Evolutionary conservation across 2,797 vertebrate species (phyloP), one percentile per base, ranked within the genome.

Genomic region (Tapera naevia): DNA sequence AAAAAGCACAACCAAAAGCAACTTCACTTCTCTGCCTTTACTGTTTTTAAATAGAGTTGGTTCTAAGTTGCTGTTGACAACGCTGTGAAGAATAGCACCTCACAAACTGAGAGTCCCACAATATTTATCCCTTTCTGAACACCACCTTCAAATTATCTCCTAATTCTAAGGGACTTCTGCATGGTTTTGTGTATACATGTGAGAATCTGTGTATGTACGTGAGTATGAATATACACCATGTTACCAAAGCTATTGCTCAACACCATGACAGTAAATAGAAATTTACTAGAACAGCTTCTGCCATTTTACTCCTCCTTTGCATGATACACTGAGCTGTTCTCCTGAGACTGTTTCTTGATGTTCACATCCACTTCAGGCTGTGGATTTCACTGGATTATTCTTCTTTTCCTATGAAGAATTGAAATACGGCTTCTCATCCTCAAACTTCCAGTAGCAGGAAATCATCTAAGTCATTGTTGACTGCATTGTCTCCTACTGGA

Each of bases 11-110:
- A 91, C 94, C 89, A 95, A 91, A 94, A 86, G 90, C 93, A 94
- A 97, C 93, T 94, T 96, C 86, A 95, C 92, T 95, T 93, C 92
- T 95, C 86, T 95, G 95, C 91, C 88, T 86, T 90, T 88, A 91
- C 80, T 88, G 91, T 91, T 95, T 97, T 97, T 93, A 97, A 97
- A 96, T 95, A 95, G 94, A 93, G 94, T 78, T 96, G 79, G 73
- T 89, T 94, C 67, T 62, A 76, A 83, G 28, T 32, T 92, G 83
- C 74, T 92, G 30, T 71, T 95, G 71, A 89, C 76, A 11, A 41
- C 69, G 48, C 75, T 89, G 50, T 85, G 79, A 88, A 95, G 92
- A 65, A 51, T 23, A 89, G 75, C 2, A 74, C 91, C 70, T 80
- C 57, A 85, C 54, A 73, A 78, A 86, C 23, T 51, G 64, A 89